These are phyloP conservation scores for Caenorhabditis sp. DNA, from an alignment of 2,888 invertebrate genomes.

Conservation along the genomic window DNA sequence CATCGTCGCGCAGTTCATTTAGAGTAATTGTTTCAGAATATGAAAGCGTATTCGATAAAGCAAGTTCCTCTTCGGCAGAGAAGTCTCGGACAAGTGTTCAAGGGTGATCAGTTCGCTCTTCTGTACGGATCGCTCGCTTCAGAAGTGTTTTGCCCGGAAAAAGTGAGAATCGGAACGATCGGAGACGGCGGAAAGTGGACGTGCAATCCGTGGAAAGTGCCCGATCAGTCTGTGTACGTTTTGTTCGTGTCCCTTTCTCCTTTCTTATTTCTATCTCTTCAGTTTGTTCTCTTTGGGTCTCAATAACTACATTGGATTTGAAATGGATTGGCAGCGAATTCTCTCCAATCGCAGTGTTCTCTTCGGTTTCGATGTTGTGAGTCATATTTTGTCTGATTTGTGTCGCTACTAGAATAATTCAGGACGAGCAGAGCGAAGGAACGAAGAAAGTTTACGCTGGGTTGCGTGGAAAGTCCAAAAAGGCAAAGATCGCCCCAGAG, in stretches of 20 bases:
- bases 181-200: slow-evolving; percentile 59
- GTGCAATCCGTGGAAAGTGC: slow-evolving; percentile 57
- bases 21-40: slow-evolving; percentile 13
- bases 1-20: not conserved
- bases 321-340: slow-evolving; percentile 29
- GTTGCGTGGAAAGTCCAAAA: slow-evolving; percentile 29
- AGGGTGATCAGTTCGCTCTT: not conserved
- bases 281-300: slow-evolving; percentile 51
- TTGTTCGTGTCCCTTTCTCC: not conserved
- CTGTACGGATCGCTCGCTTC: slow-evolving; percentile 44
- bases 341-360: slow-evolving; percentile 15
- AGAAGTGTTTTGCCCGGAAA: slow-evolving; percentile 46
- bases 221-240: slow-evolving; percentile 42
- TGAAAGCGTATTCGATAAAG: slow-evolving; percentile 10
- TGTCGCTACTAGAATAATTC: not conserved
- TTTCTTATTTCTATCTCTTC: slow-evolving; percentile 4
- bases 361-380: slow-evolving; percentile 42
- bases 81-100: slow-evolving; percentile 3
- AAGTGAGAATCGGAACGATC: slow-evolving; percentile 50
- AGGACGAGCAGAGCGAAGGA: slow-evolving; percentile 22
- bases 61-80: slow-evolving; percentile 21
- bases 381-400: too few species aligned
- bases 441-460: slow-evolving; percentile 11
- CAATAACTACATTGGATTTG: slow-evolving; percentile 44
- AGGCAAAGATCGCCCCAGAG: slow-evolving; percentile 6